phyloP scores from a whole-genome alignment of 2,113 vertebrate genomes.

The Apeltes quadracus region DNA sequence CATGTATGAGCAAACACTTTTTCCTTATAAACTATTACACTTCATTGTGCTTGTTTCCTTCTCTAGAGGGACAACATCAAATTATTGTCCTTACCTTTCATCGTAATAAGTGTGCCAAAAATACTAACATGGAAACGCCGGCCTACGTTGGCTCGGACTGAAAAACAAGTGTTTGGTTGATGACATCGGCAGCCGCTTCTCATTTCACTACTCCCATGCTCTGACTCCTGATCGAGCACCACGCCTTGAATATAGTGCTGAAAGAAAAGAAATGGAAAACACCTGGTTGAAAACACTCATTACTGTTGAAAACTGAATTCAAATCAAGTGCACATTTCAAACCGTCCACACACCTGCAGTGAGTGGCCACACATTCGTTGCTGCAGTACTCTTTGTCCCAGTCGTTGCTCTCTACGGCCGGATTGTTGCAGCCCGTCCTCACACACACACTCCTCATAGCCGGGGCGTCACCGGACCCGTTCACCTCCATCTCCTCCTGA shows the following conservation, averaged over 20 bases:
- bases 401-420: constrained; percentile 86
- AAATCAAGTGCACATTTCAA: background rate
- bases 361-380: constrained; percentile 91
- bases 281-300: background rate
- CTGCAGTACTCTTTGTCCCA: constrained; percentile 95
- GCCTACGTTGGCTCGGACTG: background rate
- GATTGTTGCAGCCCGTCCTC: constrained; percentile 88
- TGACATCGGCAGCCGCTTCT: background rate
- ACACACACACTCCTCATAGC: constrained; percentile 81
- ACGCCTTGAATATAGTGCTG: constrained; percentile 76
- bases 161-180: constrained; percentile 9
- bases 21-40: background rate
- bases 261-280: background rate
- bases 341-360: constrained; percentile 84
- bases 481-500: constrained; percentile 87
- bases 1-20: background rate
- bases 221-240: constrained; percentile 77
- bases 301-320: background rate
- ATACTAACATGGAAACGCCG: background rate
- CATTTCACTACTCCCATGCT: constrained; percentile 73
- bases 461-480: constrained; percentile 53
- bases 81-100: background rate
- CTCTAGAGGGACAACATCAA: no score
- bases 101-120: constrained; percentile 2
- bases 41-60: constrained; percentile 15